Conservation (phyloP, 2,113 vertebrate genomes). For the Pyrgilauda ruficollis region DNA sequence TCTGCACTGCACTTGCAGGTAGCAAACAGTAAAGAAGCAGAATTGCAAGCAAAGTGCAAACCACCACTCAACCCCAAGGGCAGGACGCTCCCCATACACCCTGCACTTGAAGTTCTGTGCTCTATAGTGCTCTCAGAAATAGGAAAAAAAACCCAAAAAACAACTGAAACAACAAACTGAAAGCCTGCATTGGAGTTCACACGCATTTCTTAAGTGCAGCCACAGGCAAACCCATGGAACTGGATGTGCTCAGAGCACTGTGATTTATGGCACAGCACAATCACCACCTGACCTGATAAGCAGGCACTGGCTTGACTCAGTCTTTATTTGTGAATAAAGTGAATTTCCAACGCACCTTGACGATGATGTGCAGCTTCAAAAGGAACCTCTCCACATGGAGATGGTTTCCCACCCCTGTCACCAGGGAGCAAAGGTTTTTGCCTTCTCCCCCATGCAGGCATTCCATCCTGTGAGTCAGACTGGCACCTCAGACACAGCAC, state of each 20-base stretch:
- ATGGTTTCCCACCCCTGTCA: neutral
- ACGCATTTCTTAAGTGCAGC: neutral
- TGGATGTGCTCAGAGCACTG: neutral
- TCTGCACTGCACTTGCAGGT: neutral
- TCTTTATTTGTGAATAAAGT: neutral
- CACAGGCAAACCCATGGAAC: neutral
- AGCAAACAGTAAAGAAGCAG: accelerated
- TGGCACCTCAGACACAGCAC: neutral
- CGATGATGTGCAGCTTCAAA: neutral
- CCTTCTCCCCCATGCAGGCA: neutral
- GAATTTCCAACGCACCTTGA: neutral
- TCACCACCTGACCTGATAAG: neutral
- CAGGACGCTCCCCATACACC: accelerated
- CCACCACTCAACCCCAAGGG: neutral
- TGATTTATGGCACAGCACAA: neutral
- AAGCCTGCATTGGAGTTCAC: neutral
- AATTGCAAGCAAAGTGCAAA: neutral
- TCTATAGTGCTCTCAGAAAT: neutral
- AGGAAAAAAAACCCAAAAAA: neutral
- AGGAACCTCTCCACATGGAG: neutral
- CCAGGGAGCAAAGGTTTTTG: neutral
- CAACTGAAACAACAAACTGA: neutral
- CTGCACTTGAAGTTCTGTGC: neutral
- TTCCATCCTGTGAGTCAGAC: neutral
- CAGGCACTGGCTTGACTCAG: neutral